Evolutionary conservation across 92 coral and sea anemone genomes (phyloP).

Genomic region (Epizoanthus illoricatus): DNA sequence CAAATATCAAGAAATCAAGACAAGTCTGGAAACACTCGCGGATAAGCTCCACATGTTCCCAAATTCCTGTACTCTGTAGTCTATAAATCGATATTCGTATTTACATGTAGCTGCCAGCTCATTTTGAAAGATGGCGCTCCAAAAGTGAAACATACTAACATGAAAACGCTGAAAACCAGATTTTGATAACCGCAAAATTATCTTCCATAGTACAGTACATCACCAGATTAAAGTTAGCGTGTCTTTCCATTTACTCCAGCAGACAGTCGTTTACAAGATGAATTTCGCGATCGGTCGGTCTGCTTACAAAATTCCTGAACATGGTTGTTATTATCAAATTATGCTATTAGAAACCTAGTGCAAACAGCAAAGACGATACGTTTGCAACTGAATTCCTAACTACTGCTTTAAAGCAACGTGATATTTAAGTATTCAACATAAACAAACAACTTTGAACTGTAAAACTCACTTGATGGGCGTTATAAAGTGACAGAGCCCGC

Average conservation of each 20-base stretch:
- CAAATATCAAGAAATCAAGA: not conserved
- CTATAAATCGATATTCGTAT: not conserved
- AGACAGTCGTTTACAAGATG: not conserved
- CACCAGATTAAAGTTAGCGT: not conserved
- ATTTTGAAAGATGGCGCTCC: not conserved
- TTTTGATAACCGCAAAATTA: not conserved
- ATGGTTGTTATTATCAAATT: not conserved
- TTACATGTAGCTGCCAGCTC: not conserved
- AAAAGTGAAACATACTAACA: not conserved
- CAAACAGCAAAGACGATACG: not conserved
- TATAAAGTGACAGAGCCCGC: conserved; percentile 74
- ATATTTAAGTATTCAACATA: not conserved
- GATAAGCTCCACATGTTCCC: not conserved
- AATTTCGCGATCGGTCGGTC: no score
- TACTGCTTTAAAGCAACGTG: not conserved
- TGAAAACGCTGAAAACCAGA: not conserved
- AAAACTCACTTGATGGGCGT: conserved; percentile 70
- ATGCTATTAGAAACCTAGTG: not conserved
- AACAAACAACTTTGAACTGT: not conserved
- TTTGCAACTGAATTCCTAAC: not conserved
- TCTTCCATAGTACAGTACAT: not conserved
- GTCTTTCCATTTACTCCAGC: not conserved
- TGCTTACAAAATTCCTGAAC: not conserved
- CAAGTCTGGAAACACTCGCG: not conserved
- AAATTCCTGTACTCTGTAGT: conserved; percentile 1